Base-by-base conservation (phyloP, 2,888 invertebrate species). In the Patella caerulea region DNA sequence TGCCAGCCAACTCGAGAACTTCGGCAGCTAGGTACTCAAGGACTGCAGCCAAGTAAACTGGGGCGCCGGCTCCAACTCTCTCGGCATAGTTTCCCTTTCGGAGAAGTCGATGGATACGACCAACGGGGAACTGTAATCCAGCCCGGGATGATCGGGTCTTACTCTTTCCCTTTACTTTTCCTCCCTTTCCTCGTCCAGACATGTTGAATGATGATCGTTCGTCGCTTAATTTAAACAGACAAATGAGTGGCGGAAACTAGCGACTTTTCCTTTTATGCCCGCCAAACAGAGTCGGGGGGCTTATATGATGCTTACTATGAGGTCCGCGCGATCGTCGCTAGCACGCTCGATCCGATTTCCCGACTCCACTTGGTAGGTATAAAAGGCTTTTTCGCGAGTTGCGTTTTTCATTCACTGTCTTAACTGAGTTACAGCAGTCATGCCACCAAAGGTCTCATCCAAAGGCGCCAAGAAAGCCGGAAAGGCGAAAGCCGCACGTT, bases 1-100 rank as follows among this genome's bases (percentile, higher is more conserved):
- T 92, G 65, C 92, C 91, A 52, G 91, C 92, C 88, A 92, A 86
- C 82, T 92, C 91, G 24, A 92, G 84, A 70, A 92, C 90, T 91
- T 95, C 95, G 24, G 95, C 94, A 0, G 94, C 93, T 81, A 92
- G 82, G 80, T 92, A 92, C 83, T 92, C 92, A 83, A 91, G 86
- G 24, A 90, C 90, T 45, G 89, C 89, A 72, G 88, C 89, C 73
- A 89, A 79, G 83, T 89, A 89, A 59, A 89, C 90, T 34, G 90
- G 89, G 19, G 89, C 90, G 53, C 89, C 89, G 73, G 90, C 88
- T 72, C 90, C 90, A 70, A 90, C 86, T 45, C 90, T 82, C 78
- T 90, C 88, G 54, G 88, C 90, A 76, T 91, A 91, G 85, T 91
- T 88, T 69, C 90, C 90, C 78, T 89, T 89, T 34, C 88, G 79